phyloP scores from a whole-genome alignment of 1,140 invertebrate species.

The Calycopis cecrops region DNA sequence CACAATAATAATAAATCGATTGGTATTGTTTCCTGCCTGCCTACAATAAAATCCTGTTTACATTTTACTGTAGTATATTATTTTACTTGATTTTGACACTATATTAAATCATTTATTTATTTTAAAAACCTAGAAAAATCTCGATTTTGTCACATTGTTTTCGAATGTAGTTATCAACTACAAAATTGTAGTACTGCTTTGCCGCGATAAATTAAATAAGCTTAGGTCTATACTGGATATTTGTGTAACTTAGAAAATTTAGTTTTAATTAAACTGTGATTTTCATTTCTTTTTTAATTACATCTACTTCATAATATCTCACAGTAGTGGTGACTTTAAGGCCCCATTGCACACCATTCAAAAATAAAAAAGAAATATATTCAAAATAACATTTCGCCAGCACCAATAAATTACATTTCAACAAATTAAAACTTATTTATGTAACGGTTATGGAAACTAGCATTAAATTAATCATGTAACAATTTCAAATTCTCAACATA shows the following conservation, averaged over 20 bases:
- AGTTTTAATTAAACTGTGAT: not conserved
- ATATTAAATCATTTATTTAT: too few relatives aligned
- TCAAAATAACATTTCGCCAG: too few relatives aligned
- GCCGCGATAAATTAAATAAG: not conserved
- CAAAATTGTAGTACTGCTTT: not conserved
- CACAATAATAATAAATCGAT: too few relatives aligned
- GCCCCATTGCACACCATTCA: too few relatives aligned
- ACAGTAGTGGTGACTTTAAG: too few relatives aligned
- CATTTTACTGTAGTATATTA: not conserved
- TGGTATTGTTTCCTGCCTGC: too few relatives aligned
- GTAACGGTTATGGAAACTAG: constrained; percentile 2
- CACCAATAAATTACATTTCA: too few relatives aligned
- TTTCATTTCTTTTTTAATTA: not conserved
- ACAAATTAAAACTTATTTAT: not conserved
- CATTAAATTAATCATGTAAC: not conserved
- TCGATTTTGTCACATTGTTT: not conserved
- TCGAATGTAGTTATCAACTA: not conserved
- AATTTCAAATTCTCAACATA: constrained; percentile 6
- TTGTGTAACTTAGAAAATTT: not conserved
- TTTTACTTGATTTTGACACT: too few relatives aligned
- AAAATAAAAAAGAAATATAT: too few relatives aligned
- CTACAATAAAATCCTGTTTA: not conserved
- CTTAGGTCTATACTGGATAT: constrained; percentile 2
- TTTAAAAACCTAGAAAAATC: not conserved
- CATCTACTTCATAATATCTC: not conserved